Percentiles rank a stretch among this genome's conserved stretches.
These are phyloP conservation scores for Siphlonurus alternatus DNA, from an alignment of 2,888 invertebrate species.

Conservation along the genomic window DNA sequence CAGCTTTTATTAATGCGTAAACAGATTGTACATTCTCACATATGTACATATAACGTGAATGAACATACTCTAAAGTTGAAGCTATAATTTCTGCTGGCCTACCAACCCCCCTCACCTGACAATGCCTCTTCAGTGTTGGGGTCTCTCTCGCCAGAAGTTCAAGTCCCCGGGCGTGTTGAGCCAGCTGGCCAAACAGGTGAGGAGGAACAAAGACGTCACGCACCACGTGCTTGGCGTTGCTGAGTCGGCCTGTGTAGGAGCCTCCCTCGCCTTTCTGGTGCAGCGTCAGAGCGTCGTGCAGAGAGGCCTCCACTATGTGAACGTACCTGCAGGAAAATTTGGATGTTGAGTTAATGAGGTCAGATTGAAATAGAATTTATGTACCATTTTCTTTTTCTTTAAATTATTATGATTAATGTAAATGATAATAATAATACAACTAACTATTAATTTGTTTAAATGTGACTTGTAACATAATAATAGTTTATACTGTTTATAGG, in stretches of 20 bases:
- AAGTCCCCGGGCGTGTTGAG: constrained; percentile 45
- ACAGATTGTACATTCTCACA: too few relatives aligned
- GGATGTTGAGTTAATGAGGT: not conserved
- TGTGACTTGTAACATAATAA: too few relatives aligned
- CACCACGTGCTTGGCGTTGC: constrained; percentile 25
- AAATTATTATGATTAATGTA: not conserved
- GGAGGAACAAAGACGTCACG: constrained; percentile 38
- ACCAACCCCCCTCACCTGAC: not conserved
- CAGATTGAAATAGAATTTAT: not conserved
- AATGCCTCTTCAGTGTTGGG: constrained; percentile 31
- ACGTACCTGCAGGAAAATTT: constrained; percentile 50
- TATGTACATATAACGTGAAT: too few relatives aligned
- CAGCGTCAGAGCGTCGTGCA: constrained; percentile 73
- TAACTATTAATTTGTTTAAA: not conserved
- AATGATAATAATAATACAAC: not conserved
- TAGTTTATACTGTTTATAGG: too few relatives aligned
- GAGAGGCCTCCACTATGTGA: constrained; percentile 69
- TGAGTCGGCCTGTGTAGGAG: constrained; percentile 48
- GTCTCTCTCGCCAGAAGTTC: constrained; percentile 34
- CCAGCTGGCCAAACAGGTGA: constrained; percentile 73
- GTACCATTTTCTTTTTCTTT: not conserved
- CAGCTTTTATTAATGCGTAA: too few relatives aligned
- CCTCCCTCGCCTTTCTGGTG: constrained; percentile 68
- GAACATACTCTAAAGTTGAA: too few relatives aligned
- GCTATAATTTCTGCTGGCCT: too few relatives aligned